These are phyloP conservation scores for Ceratosolen solmsi DNA, from an alignment of 1,140 invertebrate genomes.

Conservation along the genomic window DNA sequence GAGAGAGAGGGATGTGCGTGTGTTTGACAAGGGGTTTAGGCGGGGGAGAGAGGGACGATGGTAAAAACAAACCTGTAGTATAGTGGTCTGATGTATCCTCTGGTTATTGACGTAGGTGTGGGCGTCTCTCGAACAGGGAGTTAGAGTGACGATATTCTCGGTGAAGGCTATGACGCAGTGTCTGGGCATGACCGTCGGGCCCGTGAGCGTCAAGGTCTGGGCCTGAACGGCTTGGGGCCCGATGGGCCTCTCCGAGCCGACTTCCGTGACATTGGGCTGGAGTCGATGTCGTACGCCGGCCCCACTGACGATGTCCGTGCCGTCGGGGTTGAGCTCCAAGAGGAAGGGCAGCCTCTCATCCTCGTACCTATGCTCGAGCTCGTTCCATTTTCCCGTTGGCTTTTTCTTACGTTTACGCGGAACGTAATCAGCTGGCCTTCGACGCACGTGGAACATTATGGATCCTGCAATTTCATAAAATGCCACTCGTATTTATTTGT, in stretches of 20 bases:
- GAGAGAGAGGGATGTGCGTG: not conserved
- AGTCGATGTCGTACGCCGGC: conserved; percentile 76
- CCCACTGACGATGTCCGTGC: conserved; percentile 77
- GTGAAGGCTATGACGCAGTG: conserved; percentile 95
- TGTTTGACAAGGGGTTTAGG: not conserved
- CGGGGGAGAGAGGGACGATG: not conserved
- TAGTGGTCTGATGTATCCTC: conserved; percentile 92
- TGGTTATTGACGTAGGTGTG: conserved; percentile 95
- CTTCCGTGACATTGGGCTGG: conserved; percentile 82
- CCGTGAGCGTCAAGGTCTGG: conserved; percentile 76
- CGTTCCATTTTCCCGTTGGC: conserved; percentile 76
- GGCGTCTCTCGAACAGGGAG: conserved; percentile 92
- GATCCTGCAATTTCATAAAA: conserved; percentile 79
- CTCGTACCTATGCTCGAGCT: conserved; percentile 72
- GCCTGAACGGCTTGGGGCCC: conserved; percentile 72
- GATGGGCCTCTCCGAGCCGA: conserved; percentile 78
- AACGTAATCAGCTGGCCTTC: conserved; percentile 90
- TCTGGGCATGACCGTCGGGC: conserved; percentile 89
- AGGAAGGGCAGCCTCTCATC: conserved; percentile 78
- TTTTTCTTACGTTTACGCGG: conserved; percentile 94
- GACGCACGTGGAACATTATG: conserved; percentile 94
- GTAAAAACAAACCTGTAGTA: conserved; percentile 81
- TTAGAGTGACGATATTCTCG: conserved; percentile 91
- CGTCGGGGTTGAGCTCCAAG: conserved; percentile 79
- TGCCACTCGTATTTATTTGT: not conserved